Evolutionary conservation across 1,140 invertebrate species (phyloP).

Genomic region (Micrasema longulum): DNA sequence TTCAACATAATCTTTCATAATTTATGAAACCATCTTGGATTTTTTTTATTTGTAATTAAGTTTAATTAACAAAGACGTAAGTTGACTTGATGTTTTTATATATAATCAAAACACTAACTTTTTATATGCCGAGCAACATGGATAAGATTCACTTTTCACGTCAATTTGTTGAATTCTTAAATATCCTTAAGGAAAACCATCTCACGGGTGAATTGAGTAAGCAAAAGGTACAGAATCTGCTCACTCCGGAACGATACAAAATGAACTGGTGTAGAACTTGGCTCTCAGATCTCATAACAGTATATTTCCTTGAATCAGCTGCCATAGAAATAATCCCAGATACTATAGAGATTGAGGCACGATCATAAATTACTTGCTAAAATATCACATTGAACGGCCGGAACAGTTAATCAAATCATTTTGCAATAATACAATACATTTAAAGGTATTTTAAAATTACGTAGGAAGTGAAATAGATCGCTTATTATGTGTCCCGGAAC

Average conservation of each 20-base stretch:
- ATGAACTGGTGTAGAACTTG: slow-evolving; percentile 1
- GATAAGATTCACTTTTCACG: too few relatives aligned
- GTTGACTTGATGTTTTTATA: too few relatives aligned
- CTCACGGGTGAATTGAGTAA: too few relatives aligned
- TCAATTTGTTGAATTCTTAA: too few relatives aligned
- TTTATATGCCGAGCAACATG: too few relatives aligned
- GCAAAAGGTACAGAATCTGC: background rate
- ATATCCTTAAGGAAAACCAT: too few relatives aligned
- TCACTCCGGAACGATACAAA: background rate
- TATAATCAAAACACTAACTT: too few relatives aligned
- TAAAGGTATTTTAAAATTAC: background rate
- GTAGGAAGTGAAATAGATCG: slow-evolving; percentile 9
- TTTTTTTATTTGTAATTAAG: too few relatives aligned
- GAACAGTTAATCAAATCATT: background rate
- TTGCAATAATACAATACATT: slow-evolving; percentile 9
- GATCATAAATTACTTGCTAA: slow-evolving; percentile 5
- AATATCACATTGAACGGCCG: slow-evolving; percentile 18
- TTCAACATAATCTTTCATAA: too few relatives aligned
- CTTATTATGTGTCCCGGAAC: background rate
- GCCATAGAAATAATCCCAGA: background rate
- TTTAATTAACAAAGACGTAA: too few relatives aligned
- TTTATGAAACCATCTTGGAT: too few relatives aligned
- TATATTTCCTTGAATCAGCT: slow-evolving; percentile 6
- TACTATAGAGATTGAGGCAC: background rate
- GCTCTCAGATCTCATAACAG: background rate